A percentile compares a stretch with the other conserved stretches of the same genome.
These are phyloP conservation scores for Eupithecia pulchellata DNA, from an alignment of 2,888 invertebrate genomes.

Conservation along the genomic window DNA sequence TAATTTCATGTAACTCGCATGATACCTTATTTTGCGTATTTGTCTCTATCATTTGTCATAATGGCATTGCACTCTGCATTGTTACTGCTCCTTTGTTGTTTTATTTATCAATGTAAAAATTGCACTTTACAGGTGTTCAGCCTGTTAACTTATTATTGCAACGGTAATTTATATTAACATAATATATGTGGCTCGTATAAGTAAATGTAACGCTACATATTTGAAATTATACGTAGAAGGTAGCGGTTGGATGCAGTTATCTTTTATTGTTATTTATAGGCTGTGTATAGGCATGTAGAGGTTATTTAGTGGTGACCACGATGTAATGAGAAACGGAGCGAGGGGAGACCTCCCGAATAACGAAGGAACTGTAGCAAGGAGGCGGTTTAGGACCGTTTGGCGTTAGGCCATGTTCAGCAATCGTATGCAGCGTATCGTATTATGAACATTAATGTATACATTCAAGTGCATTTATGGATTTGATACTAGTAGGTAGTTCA, in stretches of 20 bases:
- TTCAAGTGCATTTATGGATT: background rate
- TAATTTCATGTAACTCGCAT: background rate
- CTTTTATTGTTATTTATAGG: background rate
- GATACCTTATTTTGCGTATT: background rate
- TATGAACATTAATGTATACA: background rate
- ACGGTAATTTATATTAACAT: constrained; percentile 15
- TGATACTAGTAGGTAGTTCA: too few relatives aligned
- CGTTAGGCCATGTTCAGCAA: background rate
- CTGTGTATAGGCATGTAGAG: background rate
- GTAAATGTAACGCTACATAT: background rate
- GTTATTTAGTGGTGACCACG: background rate
- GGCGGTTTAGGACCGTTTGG: background rate
- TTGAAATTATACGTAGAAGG: background rate
- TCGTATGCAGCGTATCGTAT: background rate
- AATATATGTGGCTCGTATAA: background rate
- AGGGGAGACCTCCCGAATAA: too few relatives aligned
- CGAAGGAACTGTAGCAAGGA: background rate
- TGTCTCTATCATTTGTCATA: constrained; percentile 21
- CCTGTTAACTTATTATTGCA: constrained; percentile 25
- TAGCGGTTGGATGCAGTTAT: background rate
- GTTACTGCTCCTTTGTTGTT: constrained; percentile 21
- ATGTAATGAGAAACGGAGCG: background rate
- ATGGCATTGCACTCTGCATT: constrained; percentile 25
- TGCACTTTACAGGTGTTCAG: constrained; percentile 25
- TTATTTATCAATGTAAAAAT: constrained; percentile 7